phyloP scores from a whole-genome alignment of 2,888 invertebrate species.

The Ochropleura leucogaster region DNA sequence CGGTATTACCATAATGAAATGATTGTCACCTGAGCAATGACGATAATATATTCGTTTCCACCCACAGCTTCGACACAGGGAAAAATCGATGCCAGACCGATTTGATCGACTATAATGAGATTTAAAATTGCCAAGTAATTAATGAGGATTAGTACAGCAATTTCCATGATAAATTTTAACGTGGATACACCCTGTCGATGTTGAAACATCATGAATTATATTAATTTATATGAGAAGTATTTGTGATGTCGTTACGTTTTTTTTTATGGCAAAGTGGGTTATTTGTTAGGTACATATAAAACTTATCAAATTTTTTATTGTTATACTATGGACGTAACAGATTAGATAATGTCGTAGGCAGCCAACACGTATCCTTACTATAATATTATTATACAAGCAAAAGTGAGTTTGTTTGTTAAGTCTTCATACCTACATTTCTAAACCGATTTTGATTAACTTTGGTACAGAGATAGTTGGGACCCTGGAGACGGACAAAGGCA shows the following conservation, averaged over 20 bases:
- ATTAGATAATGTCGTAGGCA: not conserved
- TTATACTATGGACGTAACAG: not conserved
- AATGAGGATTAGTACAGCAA: conserved; percentile 84
- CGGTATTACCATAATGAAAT: conserved; percentile 56
- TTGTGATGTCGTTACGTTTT: conserved; percentile 4
- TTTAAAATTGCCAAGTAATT: conserved; percentile 87
- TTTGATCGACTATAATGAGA: conserved; percentile 87
- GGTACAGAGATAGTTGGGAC: too few relatives aligned
- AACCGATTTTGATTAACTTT: too few relatives aligned
- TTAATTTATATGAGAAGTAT: conserved; percentile 31
- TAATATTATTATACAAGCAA: too few relatives aligned
- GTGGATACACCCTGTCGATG: conserved; percentile 40
- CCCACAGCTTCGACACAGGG: conserved; percentile 71
- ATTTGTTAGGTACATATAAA: not conserved
- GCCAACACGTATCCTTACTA: not conserved
- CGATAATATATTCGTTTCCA: conserved; percentile 85
- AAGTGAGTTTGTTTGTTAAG: too few relatives aligned
- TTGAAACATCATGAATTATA: conserved; percentile 30
- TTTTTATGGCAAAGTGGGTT: not conserved
- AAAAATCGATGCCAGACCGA: conserved; percentile 87
- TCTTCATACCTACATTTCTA: too few relatives aligned
- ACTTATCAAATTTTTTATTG: not conserved
- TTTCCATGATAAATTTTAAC: conserved; percentile 71
- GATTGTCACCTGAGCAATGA: conserved; percentile 79
- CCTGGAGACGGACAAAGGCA: too few relatives aligned